Base-by-base conservation (phyloP, 2,113 vertebrate species). In the Brachyistius frenatus region DNA sequence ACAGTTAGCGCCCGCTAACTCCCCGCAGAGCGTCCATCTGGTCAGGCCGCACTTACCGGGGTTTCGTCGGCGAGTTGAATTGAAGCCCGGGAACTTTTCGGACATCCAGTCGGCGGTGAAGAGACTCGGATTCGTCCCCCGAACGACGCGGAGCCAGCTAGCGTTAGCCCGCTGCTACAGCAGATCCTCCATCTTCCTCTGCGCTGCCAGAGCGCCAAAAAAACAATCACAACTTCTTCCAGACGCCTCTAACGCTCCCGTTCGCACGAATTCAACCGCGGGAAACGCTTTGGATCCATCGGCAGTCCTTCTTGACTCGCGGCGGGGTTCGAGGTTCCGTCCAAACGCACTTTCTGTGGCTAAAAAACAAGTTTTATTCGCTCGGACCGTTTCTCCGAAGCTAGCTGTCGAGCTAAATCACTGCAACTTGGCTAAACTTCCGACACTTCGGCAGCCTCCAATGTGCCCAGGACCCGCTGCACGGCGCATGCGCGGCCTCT, bases 141-240 rank as follows among this genome's bases (percentile, higher is more conserved):
- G 81, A 72, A 3, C 52, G 52, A 4, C 72, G 81, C 66, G 10
- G 7, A 54, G 69, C 23, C 76, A 86, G 86, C 83, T 78, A 86
- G 53, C 75, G 66, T 89, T 91, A 91, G 90, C 89, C 63, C 53
- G 75, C 67, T 82, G 88, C 91, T 90, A 90, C 81, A 88, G 78
- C 78, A 83, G 53, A 89, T 53, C 91, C 88, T 88, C 92, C 92
- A 93, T 93, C 90, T 92, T 90, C 88, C 86, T 81, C 90, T 88
- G 73, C 89, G 85, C 85, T 65, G 77, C 89, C 56, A 80, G 88
- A 90, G 92, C 92, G 88, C 91, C 91, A 84, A 91, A 93, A 89
- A 89, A 93, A 92, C 90, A 93, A 92, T 91, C 91, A 93, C 90
- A 93, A 93, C 91, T 91, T 91, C 81, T 93, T 82, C 50, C 80